Base-by-base conservation (phyloP, 2,888 invertebrate genomes). In the Sussaba pulchella region DNA sequence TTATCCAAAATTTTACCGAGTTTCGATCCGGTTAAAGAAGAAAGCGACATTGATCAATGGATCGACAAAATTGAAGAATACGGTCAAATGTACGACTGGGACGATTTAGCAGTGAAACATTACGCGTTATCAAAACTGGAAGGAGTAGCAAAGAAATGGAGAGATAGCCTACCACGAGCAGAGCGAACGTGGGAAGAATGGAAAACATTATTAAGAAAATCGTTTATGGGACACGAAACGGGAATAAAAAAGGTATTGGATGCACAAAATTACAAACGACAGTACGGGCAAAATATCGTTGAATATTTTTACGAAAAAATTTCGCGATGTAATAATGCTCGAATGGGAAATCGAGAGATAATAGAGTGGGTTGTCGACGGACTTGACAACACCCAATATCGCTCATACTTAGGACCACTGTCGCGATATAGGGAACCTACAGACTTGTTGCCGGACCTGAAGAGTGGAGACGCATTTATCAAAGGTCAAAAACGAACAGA, bases 91-190 rank as follows among this genome's bases (percentile, higher is more conserved):
- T 47, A 47, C 14, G 47, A 14, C 17, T 47, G 47, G 17, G 47
- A 47, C 3, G 47, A 47, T 14, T 47, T 47, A 14, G 47, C 47
- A 19, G 17, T 14, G 17, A 47, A 47, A 67, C 17, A 47, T 47
- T 24, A 47, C 26, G 45, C 19, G 8, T 19, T 47, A 19, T 47
- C 47, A 17, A 47, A 47, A 9, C 47, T 47, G 8, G 47, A 47
- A 14, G 85, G 85, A 12, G 85, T 85, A 14, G 85, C 85, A 5
- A 79, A 67, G 73, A 78, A 64, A 39, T 85, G 87, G 85, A 41
- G 84, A 45, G 84, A 86, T 61, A 86, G 85, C 39, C 52, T 84
- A 9, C 39, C 8, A 4, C 19, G 52, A 41, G 59, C 39, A 14
- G 21, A 59, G 2, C 39, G 59, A 39, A 39, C 59, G 39, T 59